These are phyloP conservation scores for Anisognathus igniventris DNA, from an alignment of 2,797 vertebrate species.

Conservation along the genomic window DNA sequence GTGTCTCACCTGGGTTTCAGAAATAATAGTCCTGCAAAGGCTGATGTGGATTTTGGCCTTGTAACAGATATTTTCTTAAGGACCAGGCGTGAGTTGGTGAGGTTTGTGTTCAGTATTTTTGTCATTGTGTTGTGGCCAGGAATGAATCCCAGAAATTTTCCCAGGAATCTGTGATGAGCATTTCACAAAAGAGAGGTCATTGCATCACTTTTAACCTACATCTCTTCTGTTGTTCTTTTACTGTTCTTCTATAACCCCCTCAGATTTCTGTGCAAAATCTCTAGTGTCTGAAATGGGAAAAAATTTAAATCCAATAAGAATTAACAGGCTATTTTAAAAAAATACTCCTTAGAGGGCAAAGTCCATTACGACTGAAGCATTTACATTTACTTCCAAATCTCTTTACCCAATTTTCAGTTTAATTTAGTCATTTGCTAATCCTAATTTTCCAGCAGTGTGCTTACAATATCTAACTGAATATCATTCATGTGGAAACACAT, in stretches of 20 bases:
- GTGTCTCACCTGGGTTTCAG: background rate
- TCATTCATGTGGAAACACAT: background rate
- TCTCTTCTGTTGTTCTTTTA: background rate
- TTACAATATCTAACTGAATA: background rate
- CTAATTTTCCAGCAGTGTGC: background rate
- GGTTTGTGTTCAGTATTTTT: background rate
- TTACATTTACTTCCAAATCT: background rate
- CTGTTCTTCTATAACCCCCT: background rate
- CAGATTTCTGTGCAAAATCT: background rate
- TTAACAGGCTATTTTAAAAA: background rate
- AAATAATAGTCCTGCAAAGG: background rate
- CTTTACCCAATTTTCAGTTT: constrained; percentile 13
- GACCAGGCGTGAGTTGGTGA: background rate
- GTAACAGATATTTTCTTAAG: background rate
- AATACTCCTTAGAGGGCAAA: background rate
- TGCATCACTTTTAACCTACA: background rate
- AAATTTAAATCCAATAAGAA: background rate
- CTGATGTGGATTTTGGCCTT: background rate
- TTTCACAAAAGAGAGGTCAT: background rate
- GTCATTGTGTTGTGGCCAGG: background rate
- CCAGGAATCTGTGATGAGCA: background rate
- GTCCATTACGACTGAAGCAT: background rate
- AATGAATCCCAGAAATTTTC: background rate
- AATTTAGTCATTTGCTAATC: constrained; percentile 22
- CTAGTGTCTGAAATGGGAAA: background rate